Base-by-base conservation (phyloP, 2,113 vertebrate genomes). In the Hypocryptadius cinnamomeus region DNA sequence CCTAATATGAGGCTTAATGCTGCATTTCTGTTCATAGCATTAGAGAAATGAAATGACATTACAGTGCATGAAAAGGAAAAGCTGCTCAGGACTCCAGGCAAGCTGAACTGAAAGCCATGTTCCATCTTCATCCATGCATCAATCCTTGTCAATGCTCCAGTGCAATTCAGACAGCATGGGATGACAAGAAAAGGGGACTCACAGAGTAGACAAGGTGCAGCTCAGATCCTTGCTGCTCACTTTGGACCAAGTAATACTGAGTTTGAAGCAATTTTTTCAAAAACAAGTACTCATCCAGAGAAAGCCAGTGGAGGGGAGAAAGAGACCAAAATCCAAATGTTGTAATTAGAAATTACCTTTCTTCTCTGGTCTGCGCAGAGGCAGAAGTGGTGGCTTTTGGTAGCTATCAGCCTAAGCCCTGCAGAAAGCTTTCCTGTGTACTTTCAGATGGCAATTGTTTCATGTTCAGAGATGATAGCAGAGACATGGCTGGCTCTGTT, bases 301-400 rank as follows among this genome's bases (percentile, higher is more conserved):
- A 60, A 79, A 68, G 35, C 8, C 20, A 69, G 21, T 2, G 3
- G 33, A 77, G 15, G 11, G 47, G 15, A 92, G 27, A 79, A 76
- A 66, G 0, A 3, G 23, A 45, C 30, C 6, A 11, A 64, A 79
- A 44, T 8, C 1, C 16, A n/a, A n/a, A 31, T 1, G 23, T 4
- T n/a, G 9, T 10, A 68, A 45, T 25, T 39, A 53, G 28, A 51
- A 81, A 63, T 18, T 53, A 33, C 28, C 16, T 54, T 66, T 40
- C 9, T 59, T 33, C 48, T 89, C 39, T 70, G 82, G 27, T 24
- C 18, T 50, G 30, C 30, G 44, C 2, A 59, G 54, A 79, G 11
- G 20, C 25, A 24, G 7, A 77, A 77, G 4, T 5, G 14, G 10
- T 61, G 59, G 21, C 59, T 83, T 68, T 40, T 33, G 31, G n/a